Conservation (phyloP, 2,797 vertebrate genomes). For the Falco concolor region DNA sequence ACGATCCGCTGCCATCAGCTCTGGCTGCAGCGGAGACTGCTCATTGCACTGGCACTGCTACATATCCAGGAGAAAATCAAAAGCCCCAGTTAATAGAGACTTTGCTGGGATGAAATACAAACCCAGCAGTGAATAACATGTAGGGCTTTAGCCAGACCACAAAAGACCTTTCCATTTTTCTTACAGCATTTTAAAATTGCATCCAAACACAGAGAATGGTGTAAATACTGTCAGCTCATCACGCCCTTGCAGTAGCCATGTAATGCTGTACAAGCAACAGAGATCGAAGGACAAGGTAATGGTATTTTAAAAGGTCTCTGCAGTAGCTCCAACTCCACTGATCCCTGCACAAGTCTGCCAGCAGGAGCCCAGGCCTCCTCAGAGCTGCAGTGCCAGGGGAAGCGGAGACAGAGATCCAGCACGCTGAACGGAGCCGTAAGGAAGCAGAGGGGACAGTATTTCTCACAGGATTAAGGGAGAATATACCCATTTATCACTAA, state of each 20-base stretch:
- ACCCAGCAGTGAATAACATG: background rate
- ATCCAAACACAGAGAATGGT: background rate
- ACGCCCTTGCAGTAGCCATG: background rate
- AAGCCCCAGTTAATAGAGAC: background rate
- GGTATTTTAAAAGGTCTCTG: background rate
- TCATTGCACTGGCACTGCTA: background rate
- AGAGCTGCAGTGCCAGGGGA: background rate
- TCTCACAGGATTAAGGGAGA: background rate
- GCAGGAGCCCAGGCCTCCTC: background rate
- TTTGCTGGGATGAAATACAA: background rate
- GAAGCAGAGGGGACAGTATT: background rate
- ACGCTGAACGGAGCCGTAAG: rapidly evolving
- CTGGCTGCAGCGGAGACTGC: background rate
- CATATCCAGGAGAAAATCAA: background rate
- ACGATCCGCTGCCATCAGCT: rapidly evolving
- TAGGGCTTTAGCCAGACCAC: rapidly evolving
- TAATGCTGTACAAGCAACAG: rapidly evolving
- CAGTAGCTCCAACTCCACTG: rapidly evolving
- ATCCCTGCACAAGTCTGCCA: background rate
- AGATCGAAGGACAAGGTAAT: background rate
- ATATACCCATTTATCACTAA: background rate
- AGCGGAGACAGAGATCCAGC: rapidly evolving
- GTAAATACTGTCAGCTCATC: rapidly evolving
- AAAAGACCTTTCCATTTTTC: rapidly evolving
- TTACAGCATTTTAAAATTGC: background rate